Evolutionary conservation across 1,140 invertebrate species (phyloP).

Genomic region (Bombus balteatus): DNA sequence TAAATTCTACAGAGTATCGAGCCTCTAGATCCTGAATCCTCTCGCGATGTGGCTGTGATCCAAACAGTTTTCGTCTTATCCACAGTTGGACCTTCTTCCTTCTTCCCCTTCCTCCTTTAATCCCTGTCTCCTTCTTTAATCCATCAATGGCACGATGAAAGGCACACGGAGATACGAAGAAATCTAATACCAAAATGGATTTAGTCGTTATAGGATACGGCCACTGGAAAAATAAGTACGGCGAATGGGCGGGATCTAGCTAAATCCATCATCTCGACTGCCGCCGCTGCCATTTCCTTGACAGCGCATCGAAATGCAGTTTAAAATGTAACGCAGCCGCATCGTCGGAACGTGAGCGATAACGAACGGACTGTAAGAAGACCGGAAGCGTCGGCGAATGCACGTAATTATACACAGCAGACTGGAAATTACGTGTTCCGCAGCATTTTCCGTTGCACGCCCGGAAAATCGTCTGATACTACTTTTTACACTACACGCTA

Average conservation of each 20-base stretch:
- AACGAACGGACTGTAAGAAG: slow-evolving; percentile 50
- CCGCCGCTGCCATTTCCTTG: slow-evolving; percentile 40
- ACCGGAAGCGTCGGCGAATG: slow-evolving; percentile 51
- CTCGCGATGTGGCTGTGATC: slow-evolving; percentile 60
- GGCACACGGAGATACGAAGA: slow-evolving; percentile 66
- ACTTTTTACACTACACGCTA: slow-evolving; percentile 30
- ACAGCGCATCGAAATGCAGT: slow-evolving; percentile 64
- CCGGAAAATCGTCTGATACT: slow-evolving; percentile 31
- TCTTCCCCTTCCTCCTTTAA: slow-evolving; percentile 30
- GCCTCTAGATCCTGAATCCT: slow-evolving; percentile 20
- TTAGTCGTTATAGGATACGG: slow-evolving; percentile 70
- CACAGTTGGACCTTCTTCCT: slow-evolving; percentile 22
- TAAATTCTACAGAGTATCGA: slow-evolving; percentile 49
- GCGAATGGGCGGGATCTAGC: slow-evolving; percentile 48
- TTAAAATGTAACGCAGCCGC: slow-evolving; percentile 67
- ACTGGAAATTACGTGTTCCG: slow-evolving; percentile 54
- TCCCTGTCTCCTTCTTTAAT: slow-evolving; percentile 64
- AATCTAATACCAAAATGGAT: slow-evolving; percentile 76
- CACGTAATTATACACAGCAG: slow-evolving; percentile 58
- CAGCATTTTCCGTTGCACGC: slow-evolving; percentile 49
- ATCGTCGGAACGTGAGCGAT: slow-evolving; percentile 51
- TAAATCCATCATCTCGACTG: slow-evolving; percentile 68
- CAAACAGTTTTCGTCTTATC: slow-evolving; percentile 53
- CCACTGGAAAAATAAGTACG: slow-evolving; percentile 59
- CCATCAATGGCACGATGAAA: slow-evolving; percentile 72